Evolutionary conservation across 2,888 invertebrate genomes (phyloP).

Genomic region (Ectemnius continuus): DNA sequence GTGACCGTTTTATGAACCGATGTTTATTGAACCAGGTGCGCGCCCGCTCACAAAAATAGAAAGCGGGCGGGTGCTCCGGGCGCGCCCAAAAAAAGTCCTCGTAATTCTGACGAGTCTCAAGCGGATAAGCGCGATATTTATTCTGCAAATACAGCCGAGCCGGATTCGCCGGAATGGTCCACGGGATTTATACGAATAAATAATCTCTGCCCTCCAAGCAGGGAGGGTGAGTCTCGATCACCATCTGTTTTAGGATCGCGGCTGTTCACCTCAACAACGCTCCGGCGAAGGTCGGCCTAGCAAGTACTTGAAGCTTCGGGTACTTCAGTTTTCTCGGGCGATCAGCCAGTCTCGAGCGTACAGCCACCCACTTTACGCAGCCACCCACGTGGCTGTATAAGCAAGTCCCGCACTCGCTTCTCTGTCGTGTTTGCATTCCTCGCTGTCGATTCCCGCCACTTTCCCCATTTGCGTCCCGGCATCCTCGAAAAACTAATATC

Average conservation of each 20-base stretch:
- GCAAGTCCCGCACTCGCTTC: conserved; percentile 53
- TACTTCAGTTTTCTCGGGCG: conserved; percentile 44
- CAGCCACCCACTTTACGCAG: conserved; percentile 63
- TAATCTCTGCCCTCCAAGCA: conserved; percentile 19
- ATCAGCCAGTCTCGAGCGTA: conserved; percentile 40
- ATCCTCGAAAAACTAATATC: conserved; percentile 15
- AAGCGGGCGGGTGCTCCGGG: too few species aligned
- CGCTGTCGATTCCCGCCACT: conserved; percentile 40
- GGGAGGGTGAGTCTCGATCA: conserved; percentile 38
- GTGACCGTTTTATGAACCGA: not conserved
- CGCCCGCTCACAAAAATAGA: too few species aligned
- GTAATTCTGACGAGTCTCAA: not conserved
- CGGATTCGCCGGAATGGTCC: conserved; percentile 4
- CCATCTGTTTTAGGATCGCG: conserved; percentile 32
- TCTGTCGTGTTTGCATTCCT: conserved; percentile 55
- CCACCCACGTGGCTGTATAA: conserved; percentile 65
- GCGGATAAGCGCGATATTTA: conserved; percentile 11
- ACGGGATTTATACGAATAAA: conserved; percentile 30
- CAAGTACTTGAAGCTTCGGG: conserved; percentile 52
- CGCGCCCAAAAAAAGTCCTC: not conserved
- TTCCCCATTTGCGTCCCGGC: conserved; percentile 17
- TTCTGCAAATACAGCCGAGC: conserved; percentile 19
- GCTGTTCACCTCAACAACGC: conserved; percentile 38
- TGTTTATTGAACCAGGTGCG: conserved; percentile 3
- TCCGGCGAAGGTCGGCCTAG: conserved; percentile 47